These are phyloP conservation scores for Myrmophylax atrothorax DNA, from an alignment of 2,113 vertebrate species.

Conservation along the genomic window DNA sequence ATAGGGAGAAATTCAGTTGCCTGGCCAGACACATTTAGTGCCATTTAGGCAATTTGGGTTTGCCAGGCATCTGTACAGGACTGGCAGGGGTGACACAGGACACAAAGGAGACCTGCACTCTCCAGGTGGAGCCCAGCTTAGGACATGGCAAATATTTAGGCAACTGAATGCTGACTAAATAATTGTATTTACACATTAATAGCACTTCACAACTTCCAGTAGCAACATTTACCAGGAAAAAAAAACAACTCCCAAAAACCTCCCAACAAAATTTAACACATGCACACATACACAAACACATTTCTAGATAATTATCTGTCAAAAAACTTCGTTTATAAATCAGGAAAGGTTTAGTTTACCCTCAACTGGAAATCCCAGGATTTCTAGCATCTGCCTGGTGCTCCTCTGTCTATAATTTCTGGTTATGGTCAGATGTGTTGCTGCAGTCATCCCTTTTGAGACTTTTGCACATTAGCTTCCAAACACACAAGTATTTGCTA, in stretches of 20 bases:
- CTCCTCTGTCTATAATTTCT: neutral
- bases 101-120: neutral
- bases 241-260: neutral
- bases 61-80: neutral
- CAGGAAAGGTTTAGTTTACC: neutral
- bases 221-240: neutral
- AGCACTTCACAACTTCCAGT: neutral
- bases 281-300: rapidly evolving
- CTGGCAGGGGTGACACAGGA: neutral
- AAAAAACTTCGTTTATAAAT: neutral
- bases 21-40: rapidly evolving
- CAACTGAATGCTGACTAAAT: neutral
- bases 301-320: neutral
- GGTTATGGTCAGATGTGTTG: neutral
- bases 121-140: neutral
- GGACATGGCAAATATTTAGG: neutral
- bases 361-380: neutral
- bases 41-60: neutral
- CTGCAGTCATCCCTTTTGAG: neutral
- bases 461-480: neutral
- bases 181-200: neutral
- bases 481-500: neutral
- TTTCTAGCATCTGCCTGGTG: neutral
- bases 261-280: too few relatives aligned
- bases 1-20: neutral